Evolutionary conservation across 2,113 vertebrate genomes (phyloP), one percentile per base, ranked within the genome.

Genomic region (Vulpes lagopus): DNA sequence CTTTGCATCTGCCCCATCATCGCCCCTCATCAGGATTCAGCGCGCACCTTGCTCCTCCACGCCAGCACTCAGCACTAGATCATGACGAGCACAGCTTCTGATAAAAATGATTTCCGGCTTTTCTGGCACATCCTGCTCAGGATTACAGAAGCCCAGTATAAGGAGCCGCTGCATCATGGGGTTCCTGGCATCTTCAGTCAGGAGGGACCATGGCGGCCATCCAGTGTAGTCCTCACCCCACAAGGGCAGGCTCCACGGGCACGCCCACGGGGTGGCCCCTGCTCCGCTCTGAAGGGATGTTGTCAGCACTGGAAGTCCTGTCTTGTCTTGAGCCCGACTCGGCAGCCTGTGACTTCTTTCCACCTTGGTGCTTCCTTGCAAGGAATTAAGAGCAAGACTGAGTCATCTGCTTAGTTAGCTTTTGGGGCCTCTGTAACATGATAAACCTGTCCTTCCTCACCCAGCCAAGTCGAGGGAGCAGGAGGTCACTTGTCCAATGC

Each of bases 241-340:
- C 64, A 27, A 55, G 64, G 23, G 19, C 22, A 86, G 55, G 15
- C 51, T 9, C 25, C 64, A 16, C 7, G 8, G 16, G 7, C 20
- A 2, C 10, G 4, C 11, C 5, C 10, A 32, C 22, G 2, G 76
- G 23, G 10, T 19, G 30, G 88, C n/a, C 11, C 16, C 49, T 1
- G 3, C 79, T 12, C 9, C 4, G 2, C 43, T 27, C 20, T 0
- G 4, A n/a, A 62, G 64, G 38, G 20, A 1, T 11, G 15, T 2
- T 12, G 9, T 76, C 22, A 9, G n/a, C 43, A 14, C 76, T 69
- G 30, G 6, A 67, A 9, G 64, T 38, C 76, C 32, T 62, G 64
- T 57, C 51, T 60, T 57, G 57, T 64, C 64, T 55, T 35, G 14
- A 91, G 60, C 53, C 76, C 6, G 3, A 32, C 73, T 30, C 30